Evolutionary conservation across 2,888 invertebrate genomes (phyloP), one percentile per base, ranked within the genome.

Genomic region (Catocala nupta): DNA sequence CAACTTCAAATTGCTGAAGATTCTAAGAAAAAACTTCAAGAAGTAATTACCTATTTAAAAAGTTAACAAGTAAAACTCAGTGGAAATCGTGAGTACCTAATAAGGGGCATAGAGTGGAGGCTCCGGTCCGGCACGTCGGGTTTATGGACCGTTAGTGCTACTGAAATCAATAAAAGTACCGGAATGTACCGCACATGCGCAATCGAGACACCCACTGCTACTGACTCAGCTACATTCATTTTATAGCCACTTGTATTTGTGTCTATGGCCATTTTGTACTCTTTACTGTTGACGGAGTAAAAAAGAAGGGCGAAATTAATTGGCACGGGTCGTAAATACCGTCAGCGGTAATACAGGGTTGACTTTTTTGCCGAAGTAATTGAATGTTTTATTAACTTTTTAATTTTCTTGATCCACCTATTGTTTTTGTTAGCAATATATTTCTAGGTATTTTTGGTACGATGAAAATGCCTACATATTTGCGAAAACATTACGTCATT

Each of bases 151-250:
- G 95, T 95, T 95, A 95, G 95, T 95, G 95, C 95, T 95, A 95
- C 95, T 95, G 95, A 95, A 96, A 96, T 95, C 95, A 95, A 96
- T 96, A 96, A 96, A 95, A 95, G 95, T 94, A 89, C 92, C 90
- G 88, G 94, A 94, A 94, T 94, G 93, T 92, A 92, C 93, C 89
- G 94, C 94, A 89, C 94, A 94, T 94, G 94, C 94, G 94, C 94
- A 87, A 75, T 87, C 77, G 80, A 83, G 79, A 80, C 81, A 77
- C 81, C 82, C 81, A 83, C 79, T 81, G 83, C 86, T 78, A 91
- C 92, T 91, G 93, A 94, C 84, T 93, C 92, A 92, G 93, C 93
- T 92, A 93, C 92, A 92, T 91, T 92, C 88, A 85, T 90, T 93
- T 94, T 93, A 94, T 93, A 91, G 92, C 90, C 93, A 92, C 92